Conservation (phyloP, 2,113 vertebrate species). For the Lynx canadensis region DNA sequence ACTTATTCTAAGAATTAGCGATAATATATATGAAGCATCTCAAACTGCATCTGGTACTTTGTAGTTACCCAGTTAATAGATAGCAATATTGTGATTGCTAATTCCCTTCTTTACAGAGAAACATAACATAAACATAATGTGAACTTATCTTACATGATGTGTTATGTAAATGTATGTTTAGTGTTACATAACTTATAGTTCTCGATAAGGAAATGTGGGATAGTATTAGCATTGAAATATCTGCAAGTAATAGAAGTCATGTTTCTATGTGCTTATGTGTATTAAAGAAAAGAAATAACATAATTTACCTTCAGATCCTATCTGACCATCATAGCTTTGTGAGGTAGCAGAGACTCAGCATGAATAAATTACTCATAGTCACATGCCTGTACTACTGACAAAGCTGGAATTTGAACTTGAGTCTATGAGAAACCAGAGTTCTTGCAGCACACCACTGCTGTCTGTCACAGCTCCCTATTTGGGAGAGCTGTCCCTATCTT, state of each 20-base stretch:
- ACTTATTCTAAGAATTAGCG: slow-evolving; percentile 20
- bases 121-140: too few species aligned
- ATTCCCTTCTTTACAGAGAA: not conserved
- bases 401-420: not conserved
- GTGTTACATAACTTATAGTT: not conserved
- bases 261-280: not conserved
- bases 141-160: too few species aligned
- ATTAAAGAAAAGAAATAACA: not conserved
- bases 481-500: not conserved
- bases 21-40: not conserved
- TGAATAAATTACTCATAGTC: not conserved
- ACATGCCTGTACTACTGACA: not conserved
- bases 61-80: not conserved
- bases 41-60: not conserved
- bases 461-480: not conserved
- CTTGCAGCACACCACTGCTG: not conserved
- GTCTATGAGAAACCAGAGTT: not conserved
- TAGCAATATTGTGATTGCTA: not conserved
- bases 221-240: slow-evolving; percentile 12
- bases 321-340: not conserved
- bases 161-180: not conserved
- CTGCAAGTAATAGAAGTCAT: not conserved
- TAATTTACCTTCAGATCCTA: not conserved
- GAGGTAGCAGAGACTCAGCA: not conserved
- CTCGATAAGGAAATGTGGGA: not conserved